Evolutionary conservation across 2,797 vertebrate species (phyloP), one percentile per base, ranked within the genome.

Genomic region (Acanthornis magna): DNA sequence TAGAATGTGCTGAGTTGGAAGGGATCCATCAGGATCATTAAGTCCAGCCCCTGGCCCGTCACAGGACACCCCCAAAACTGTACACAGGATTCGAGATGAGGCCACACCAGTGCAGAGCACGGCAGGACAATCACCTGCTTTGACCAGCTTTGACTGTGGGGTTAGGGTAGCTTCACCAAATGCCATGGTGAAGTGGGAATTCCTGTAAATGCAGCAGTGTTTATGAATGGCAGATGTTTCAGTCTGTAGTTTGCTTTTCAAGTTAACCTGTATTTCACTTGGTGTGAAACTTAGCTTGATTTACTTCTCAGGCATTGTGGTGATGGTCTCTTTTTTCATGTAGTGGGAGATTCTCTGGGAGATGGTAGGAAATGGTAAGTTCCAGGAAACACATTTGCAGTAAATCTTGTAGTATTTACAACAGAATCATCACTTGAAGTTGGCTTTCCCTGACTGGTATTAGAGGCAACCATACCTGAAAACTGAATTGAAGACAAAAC

Each of bases 211-310:
- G 7, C 60, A 83, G 38, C 48, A 58, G 54, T 32, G 62, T 85
- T 86, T 84, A 88, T 85, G 53, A 84, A 45, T 70, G 51, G 57
- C 30, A 70, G 22, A 26, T 71, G 11, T 75, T 84, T 88, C 43
- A 25, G 34, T 54, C 63, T 89, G 26, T 58, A 85, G 42, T 63
- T 89, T 51, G 53, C 11, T 74, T 58, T 91, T 79, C 50, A 34
- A 75, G 51, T 89, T 92, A 89, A 84, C 32, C 29, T 96, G 66
- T 84, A 40, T 85, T 95, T 87, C 25, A 73, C 38, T 54, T 76
- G 29, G 9, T 74, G 16, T 79, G 53, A 89, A 92, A 83, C 62
- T 78, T 77, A 47, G 32, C 38, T 78, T 71, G 27, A 58, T 78
- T 83, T 74, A 71, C 20, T 62, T 67, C 65, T 87, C 27, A 29